Conservation (phyloP, 2,888 invertebrate species). For the Pyrrhosoma nymphula region DNA sequence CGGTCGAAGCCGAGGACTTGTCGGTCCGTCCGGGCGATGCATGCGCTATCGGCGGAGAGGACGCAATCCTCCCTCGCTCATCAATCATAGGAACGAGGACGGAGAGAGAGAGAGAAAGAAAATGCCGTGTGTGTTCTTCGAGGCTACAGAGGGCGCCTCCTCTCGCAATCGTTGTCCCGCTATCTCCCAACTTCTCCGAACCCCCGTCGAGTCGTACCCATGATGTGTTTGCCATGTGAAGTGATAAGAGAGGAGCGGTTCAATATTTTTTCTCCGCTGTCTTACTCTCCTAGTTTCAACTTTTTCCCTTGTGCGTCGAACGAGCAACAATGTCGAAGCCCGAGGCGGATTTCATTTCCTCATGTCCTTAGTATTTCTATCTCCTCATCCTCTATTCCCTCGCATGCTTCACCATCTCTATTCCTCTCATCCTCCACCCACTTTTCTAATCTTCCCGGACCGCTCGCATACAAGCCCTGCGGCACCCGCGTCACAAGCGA, state of each 20-base stretch:
- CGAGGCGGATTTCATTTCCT: not conserved
- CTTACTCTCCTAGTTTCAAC: not conserved
- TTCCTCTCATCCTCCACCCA: too few relatives aligned
- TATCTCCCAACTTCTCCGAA: not conserved
- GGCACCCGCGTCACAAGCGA: not conserved
- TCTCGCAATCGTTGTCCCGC: not conserved
- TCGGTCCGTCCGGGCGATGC: not conserved
- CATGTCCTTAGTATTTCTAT: not conserved
- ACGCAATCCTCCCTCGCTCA: not conserved
- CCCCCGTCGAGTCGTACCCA: not conserved
- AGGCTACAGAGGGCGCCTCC: not conserved
- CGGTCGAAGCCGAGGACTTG: not conserved
- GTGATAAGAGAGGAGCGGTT: too few relatives aligned
- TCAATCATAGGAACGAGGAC: slow-evolving; percentile 17
- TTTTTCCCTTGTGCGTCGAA: not conserved
- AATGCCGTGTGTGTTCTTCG: not conserved
- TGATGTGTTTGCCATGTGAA: too few relatives aligned
- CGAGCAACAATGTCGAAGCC: not conserved
- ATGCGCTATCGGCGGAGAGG: not conserved
- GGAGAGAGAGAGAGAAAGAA: not conserved
- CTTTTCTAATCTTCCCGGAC: not conserved
- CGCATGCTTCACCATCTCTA: too few relatives aligned
- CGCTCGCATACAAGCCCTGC: not conserved
- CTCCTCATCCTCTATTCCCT: not conserved
- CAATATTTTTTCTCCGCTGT: not conserved